phyloP scores from a whole-genome alignment of 2,888 invertebrate genomes.

The Erebia palarica region DNA sequence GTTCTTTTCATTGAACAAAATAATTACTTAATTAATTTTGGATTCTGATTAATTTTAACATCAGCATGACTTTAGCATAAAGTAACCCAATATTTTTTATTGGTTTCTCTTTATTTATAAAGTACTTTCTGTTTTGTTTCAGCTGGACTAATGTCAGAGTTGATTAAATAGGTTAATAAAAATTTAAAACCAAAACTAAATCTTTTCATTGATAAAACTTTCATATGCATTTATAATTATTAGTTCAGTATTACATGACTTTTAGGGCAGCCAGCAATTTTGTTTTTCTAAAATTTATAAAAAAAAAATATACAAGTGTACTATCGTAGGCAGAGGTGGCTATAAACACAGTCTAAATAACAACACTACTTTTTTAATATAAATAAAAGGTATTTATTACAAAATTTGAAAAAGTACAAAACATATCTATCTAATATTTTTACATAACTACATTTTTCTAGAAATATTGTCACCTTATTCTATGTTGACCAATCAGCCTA shows the following conservation, averaged over 20 bases:
- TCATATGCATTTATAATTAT: too few species aligned
- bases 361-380: slow-evolving; percentile 10
- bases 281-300: too few species aligned
- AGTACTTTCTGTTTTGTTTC: slow-evolving; percentile 74
- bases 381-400: slow-evolving; percentile 29
- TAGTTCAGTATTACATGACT: too few species aligned
- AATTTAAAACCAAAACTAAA: slow-evolving; percentile 46
- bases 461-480: slow-evolving; percentile 14
- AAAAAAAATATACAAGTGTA: too few species aligned
- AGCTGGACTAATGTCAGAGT: slow-evolving; percentile 81
- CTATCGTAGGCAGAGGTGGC: too few species aligned
- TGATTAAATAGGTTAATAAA: slow-evolving; percentile 55
- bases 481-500: slow-evolving; percentile 27
- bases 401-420: slow-evolving; percentile 33
- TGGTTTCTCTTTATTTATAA: background rate
- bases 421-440: slow-evolving; percentile 12
- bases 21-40: too few species aligned
- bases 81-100: too few species aligned
- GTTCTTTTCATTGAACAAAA: too few species aligned
- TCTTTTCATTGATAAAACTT: background rate
- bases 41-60: too few species aligned
- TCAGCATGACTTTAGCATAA: too few species aligned
- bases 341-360: background rate
- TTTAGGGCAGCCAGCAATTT: too few species aligned
- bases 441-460: slow-evolving; percentile 23